Evolutionary conservation across 2,888 invertebrate species (phyloP), one percentile per base, ranked within the genome.

Genomic region (Drosophila mercatorum): DNA sequence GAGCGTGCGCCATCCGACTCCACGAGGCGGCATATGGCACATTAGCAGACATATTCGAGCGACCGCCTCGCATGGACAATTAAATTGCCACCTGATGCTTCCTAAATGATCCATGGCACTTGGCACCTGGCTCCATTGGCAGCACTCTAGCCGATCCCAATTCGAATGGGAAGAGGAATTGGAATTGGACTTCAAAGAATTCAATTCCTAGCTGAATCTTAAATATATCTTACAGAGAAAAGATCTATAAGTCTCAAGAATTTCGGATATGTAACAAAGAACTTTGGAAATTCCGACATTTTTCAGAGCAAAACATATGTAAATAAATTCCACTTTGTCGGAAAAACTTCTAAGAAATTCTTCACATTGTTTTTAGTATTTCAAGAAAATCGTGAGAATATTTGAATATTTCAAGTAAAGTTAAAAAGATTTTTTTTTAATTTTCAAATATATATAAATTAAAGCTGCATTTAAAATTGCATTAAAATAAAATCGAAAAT

Each of bases 1-100:
- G 85, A 80, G 69, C 59, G 61, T 78, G 78, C 74, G 82, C 74
- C 74, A 76, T 80, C 66, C 68, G 71, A 64, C 66, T 68, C 81
- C 68, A 65, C 40, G 55, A 55, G 68, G 70, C 5, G 17, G 17
- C 88, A 83, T 83, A 82, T 87, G 83, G 70, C 79, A 73, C 68
- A 76, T 66, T 72, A 78, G 46, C 66, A 40, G 46, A 74, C 63
- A 74, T 52, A 78, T 70, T 78, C 47, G 62, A 66, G 62, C 43
- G 40, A 52, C 36, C 53, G 40, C 46, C 36, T 61, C 17, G 51
- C 60, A 66, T 40, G 49, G 61, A n/a, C 77, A 78, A 75, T 77
- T 77, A 75, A 65, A 64, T 62, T 60, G 47, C 66, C 75, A 77
- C 77, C 77, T 77, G 75, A 77, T 77, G 77, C 71, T 75, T n/a